phyloP scores from a whole-genome alignment of 2,113 vertebrate genomes.

The Empidonax alnorum region DNA sequence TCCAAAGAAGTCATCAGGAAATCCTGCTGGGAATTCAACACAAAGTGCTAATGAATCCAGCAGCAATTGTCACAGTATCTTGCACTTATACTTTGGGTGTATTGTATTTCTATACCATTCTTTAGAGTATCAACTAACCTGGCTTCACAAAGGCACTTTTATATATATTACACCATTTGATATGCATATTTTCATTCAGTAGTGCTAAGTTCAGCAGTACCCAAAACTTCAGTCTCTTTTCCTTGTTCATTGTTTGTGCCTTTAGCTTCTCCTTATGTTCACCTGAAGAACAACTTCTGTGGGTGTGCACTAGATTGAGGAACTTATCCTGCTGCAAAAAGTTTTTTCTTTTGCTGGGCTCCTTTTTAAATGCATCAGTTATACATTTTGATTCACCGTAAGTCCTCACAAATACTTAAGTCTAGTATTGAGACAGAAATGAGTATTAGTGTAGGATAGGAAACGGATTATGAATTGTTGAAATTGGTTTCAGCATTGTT shows the following conservation, averaged over 20 bases:
- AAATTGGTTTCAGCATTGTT: not conserved
- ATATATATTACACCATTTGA: not conserved
- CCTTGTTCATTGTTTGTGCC: not conserved
- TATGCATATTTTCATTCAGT: not conserved
- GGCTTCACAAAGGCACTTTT: slow-evolving; percentile 2
- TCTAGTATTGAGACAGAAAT: not conserved
- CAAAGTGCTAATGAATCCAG: not conserved
- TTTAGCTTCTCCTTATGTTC: not conserved
- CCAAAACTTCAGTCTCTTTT: not conserved
- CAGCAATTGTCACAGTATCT: not conserved
- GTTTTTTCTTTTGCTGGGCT: not conserved
- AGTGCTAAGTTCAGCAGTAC: not conserved
- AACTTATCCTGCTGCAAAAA: not conserved
- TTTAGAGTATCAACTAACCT: slow-evolving; percentile 2
- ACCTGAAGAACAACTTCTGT: not conserved
- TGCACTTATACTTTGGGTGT: not conserved
- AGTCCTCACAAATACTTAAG: not conserved
- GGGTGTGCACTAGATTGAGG: not conserved
- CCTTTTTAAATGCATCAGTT: not conserved
- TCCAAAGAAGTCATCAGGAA: not conserved
- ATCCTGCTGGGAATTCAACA: not conserved
- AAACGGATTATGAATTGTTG: not conserved
- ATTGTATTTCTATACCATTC: not conserved
- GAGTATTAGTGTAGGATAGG: not conserved
- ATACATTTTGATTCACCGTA: not conserved